phyloP scores from a whole-genome alignment of 2,888 invertebrate genomes.

The Apamea monoglypha region DNA sequence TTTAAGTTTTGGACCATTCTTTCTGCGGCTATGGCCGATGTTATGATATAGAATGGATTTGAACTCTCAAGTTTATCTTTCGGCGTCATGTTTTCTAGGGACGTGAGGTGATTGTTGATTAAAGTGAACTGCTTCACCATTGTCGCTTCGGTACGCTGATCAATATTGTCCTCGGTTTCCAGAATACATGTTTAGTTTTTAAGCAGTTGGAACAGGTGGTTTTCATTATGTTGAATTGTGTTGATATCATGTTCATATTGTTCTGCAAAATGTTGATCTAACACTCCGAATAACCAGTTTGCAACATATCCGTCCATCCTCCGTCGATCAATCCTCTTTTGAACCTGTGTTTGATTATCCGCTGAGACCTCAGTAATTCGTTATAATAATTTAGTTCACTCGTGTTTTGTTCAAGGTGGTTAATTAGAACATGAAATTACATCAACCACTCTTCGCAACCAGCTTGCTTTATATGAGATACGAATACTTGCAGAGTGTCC shows the following conservation, averaged over 20 bases:
- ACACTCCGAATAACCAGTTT: too few relatives aligned
- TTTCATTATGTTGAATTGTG: constrained; percentile 7
- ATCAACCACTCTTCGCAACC: constrained; percentile 3
- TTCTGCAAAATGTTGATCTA: too few relatives aligned
- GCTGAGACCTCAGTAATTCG: not conserved
- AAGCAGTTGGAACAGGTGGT: constrained; percentile 2
- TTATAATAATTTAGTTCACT: constrained; percentile 8
- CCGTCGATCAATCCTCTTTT: too few relatives aligned
- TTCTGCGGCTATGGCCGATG: too few relatives aligned
- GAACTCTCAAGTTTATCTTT: too few relatives aligned
- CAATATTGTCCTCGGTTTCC: constrained; percentile 14
- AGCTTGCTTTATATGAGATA: constrained; percentile 11
- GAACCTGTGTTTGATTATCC: constrained; percentile 4
- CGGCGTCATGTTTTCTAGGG: too few relatives aligned
- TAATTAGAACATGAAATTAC: too few relatives aligned
- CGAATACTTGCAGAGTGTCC: not conserved
- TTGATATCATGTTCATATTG: constrained; percentile 17
- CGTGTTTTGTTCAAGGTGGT: constrained; percentile 5
- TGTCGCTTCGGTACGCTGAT: too few relatives aligned
- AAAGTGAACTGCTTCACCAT: not conserved
- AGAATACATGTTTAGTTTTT: constrained; percentile 17
- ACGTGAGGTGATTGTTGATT: too few relatives aligned
- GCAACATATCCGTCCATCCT: too few relatives aligned
- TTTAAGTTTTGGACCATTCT: too few relatives aligned
- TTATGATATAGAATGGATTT: too few relatives aligned